A percentile compares a stretch with the other conserved stretches of the same genome.
Conservation (phyloP, 2,888 invertebrate genomes). For the Byasa hedistus region DNA sequence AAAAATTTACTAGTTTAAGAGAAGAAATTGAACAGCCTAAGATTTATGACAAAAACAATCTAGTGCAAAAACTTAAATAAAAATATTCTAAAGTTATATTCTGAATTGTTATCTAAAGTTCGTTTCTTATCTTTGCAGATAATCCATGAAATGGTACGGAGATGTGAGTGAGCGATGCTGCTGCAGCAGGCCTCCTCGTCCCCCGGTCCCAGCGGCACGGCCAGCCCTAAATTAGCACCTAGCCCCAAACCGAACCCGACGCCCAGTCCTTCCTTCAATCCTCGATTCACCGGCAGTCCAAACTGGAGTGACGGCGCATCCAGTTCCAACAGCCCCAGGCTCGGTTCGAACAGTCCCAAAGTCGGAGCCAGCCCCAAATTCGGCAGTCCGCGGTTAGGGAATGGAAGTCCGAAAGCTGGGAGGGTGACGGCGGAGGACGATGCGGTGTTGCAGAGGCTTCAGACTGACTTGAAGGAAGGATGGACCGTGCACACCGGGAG, state of each 20-base stretch:
- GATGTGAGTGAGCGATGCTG: conserved; percentile 72
- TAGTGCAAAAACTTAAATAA: too few relatives aligned
- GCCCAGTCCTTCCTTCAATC: conserved; percentile 49
- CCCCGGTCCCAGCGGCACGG: conserved; percentile 76
- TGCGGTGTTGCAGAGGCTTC: conserved; percentile 77
- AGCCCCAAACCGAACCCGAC: conserved; percentile 64
- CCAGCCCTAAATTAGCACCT: conserved; percentile 63
- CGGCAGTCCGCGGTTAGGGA: conserved; percentile 64
- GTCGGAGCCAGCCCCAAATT: conserved; percentile 66
- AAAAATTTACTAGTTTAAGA: too few relatives aligned
- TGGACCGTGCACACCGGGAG: conserved; percentile 90
- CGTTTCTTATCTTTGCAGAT: conserved; percentile 51
- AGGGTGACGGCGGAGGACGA: conserved; percentile 61
- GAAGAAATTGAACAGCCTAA: too few relatives aligned
- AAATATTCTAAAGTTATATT: not conserved
- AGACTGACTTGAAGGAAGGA: conserved; percentile 83
- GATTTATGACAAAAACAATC: too few relatives aligned
- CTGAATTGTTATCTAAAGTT: not conserved
- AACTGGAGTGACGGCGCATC: conserved; percentile 59
- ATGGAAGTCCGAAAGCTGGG: conserved; percentile 64
- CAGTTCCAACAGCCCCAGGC: conserved; percentile 51
- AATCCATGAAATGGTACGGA: conserved; percentile 60
- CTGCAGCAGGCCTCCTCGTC: conserved; percentile 75
- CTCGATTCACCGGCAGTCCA: conserved; percentile 56
- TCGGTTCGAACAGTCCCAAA: conserved; percentile 52